Percentiles rank a stretch among this genome's conserved stretches.
These are phyloP conservation scores for Drosophila diplacantha DNA, from an alignment of 2,888 invertebrate genomes.

Conservation along the genomic window DNA sequence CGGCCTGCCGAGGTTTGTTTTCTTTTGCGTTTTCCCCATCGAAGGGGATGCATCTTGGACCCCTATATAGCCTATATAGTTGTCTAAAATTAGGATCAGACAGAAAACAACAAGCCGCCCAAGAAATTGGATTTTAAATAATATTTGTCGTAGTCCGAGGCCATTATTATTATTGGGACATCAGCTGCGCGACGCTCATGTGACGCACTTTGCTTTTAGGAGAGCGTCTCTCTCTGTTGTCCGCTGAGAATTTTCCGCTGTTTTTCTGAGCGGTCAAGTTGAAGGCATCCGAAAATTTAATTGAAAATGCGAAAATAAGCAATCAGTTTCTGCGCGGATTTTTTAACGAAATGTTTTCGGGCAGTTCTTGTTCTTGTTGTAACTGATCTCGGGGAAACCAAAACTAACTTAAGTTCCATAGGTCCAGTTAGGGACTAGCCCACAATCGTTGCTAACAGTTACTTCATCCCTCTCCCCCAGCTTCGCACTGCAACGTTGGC, in stretches of 20 bases:
- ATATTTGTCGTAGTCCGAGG: slow-evolving; percentile 27
- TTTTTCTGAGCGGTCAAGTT: slow-evolving; percentile 72
- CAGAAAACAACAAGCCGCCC: slow-evolving; percentile 15
- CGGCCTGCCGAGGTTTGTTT: background rate
- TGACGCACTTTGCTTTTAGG: slow-evolving; percentile 48
- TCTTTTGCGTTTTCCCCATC: background rate
- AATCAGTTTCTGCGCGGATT: slow-evolving; percentile 62
- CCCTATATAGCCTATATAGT: slow-evolving; percentile 8
- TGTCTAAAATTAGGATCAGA: slow-evolving; percentile 28
- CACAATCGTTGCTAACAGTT: background rate
- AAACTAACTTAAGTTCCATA: background rate
- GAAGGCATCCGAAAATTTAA: slow-evolving; percentile 53
- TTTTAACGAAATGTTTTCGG: slow-evolving; percentile 48
- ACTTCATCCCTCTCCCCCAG: background rate
- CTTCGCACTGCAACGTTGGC: slow-evolving; percentile 16
- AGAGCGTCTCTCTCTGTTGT: background rate
- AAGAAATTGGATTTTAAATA: slow-evolving; percentile 33
- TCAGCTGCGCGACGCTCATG: slow-evolving; percentile 46
- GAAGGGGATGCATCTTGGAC: background rate
- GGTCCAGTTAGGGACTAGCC: background rate
- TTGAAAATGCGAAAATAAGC: slow-evolving; percentile 39
- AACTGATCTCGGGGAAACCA: background rate
- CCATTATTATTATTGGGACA: slow-evolving; percentile 34
- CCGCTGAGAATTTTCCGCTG: slow-evolving; percentile 27
- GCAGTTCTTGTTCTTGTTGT: slow-evolving; percentile 37